These are phyloP conservation scores for Latrodectus hesperus DNA, from an alignment of 2,888 invertebrate genomes.

Conservation along the genomic window DNA sequence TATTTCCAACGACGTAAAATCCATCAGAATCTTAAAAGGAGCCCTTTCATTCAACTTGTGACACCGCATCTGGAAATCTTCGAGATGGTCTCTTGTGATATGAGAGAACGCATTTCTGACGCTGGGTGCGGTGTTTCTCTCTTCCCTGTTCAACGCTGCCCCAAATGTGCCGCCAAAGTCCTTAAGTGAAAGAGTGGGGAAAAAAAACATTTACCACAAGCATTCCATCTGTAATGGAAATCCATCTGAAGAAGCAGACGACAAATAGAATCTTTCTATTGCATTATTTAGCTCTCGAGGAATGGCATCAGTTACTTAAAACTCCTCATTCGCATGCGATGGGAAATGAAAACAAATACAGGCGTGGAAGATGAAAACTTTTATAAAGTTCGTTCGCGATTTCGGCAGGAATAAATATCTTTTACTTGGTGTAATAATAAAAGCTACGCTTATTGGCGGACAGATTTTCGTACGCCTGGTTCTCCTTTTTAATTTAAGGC, in stretches of 20 bases:
- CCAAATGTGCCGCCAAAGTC: background rate
- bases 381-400: background rate
- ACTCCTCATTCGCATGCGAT: background rate
- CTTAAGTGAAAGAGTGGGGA: background rate
- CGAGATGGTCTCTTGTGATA: constrained; percentile 2
- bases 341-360: background rate
- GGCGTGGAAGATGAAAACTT: background rate
- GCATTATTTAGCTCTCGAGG: background rate
- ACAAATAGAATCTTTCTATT: constrained; percentile 1
- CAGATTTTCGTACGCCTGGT: background rate
- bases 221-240: constrained; percentile 1
- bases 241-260: background rate
- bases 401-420: background rate
- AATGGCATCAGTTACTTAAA: constrained; percentile 5
- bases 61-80: background rate
- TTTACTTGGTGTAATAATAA: background rate
- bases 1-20: background rate
- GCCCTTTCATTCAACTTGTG: background rate
- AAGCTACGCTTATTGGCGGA: background rate
- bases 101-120: background rate
- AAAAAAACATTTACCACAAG: background rate
- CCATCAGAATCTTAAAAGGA: background rate
- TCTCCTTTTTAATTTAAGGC: background rate
- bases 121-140: background rate
- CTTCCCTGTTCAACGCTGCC: background rate